Evolutionary conservation across 2,888 invertebrate genomes (phyloP), one percentile per base, ranked within the genome.

Genomic region (Cephalotes varians): DNA sequence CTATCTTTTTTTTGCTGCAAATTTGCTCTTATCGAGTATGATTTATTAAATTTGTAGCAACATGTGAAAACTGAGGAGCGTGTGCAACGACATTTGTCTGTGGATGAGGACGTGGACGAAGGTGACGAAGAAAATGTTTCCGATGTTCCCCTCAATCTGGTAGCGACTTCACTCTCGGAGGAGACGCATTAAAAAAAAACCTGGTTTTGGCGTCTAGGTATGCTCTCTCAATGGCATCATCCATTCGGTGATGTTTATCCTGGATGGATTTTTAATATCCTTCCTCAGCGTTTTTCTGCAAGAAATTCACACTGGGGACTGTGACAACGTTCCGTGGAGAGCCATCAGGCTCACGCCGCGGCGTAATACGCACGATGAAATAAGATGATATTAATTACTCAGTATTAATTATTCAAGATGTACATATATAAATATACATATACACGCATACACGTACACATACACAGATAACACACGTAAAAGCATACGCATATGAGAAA

Each of bases 71-170:
- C 86, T 49, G 93, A 94, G 76, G 91, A 91, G 12, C 93, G 92
- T 85, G 92, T 94, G 74, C 92, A 92, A 76, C 91, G 91, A 65
- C 90, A 91, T 64, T 90, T 92, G 56, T 91, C 91, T 40, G 91
- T 91, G 81, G 90, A 92, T 15, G 92, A 91, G 21, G 93, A 94
- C 12, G 90, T 89, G 58, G 92, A 91, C 15, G 94, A 95, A 71
- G 95, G 92, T 25, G 94, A 95, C 81, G 95, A 95, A 84, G 96
- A 95, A 76, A 95, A 95, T 90, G 95, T 95, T 87, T 94, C 95
- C 90, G 97, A 97, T 89, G 96, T 96, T 89, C 97, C 97, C 18
- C 94, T 97, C 84, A 97, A 97, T 94, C 95, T 97, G 87, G 97
- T 97, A 72, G 96, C 97, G 64, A 96, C 96, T 76, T 97, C 97